Evolutionary conservation across 2,888 invertebrate species (phyloP).

Genomic region (Blastobasis adustella): DNA sequence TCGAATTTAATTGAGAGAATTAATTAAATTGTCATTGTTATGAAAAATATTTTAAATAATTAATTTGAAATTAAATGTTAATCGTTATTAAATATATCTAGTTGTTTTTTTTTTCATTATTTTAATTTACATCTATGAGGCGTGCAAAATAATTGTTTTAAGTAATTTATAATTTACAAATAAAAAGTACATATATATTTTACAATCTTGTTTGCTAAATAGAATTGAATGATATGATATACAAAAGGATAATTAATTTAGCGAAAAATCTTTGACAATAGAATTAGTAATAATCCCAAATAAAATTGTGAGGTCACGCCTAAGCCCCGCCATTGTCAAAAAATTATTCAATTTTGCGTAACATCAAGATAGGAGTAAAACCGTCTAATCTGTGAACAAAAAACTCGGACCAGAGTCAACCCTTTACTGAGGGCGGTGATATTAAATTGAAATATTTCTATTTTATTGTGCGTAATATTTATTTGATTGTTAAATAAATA

Average conservation of each 20-base stretch:
- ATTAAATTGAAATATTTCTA: slow-evolving; percentile 73
- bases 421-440: slow-evolving; percentile 61
- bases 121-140: no score
- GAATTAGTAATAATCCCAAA: slow-evolving; percentile 25
- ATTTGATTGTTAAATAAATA: slow-evolving; percentile 75
- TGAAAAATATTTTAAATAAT: no score
- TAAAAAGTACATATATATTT: no score
- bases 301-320: slow-evolving; percentile 31
- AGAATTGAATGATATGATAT: no score
- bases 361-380: slow-evolving; percentile 54
- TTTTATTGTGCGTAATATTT: slow-evolving; percentile 73
- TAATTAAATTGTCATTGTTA: no score
- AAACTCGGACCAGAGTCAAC: slow-evolving; percentile 42
- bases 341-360: slow-evolving; percentile 67
- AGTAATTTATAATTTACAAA: no score
- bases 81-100: no score
- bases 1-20: no score
- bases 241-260: slow-evolving; percentile 21
- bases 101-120: no score
- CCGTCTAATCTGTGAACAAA: slow-evolving; percentile 55
- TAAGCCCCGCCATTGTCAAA: slow-evolving; percentile 32
- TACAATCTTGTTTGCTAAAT: no score
- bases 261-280: slow-evolving; percentile 21
- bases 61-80: no score
- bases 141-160: no score